A percentile compares a stretch with the other conserved stretches of the same genome.
phyloP scores from a whole-genome alignment of 2,113 vertebrate genomes.

The Leucopternis melanops region DNA sequence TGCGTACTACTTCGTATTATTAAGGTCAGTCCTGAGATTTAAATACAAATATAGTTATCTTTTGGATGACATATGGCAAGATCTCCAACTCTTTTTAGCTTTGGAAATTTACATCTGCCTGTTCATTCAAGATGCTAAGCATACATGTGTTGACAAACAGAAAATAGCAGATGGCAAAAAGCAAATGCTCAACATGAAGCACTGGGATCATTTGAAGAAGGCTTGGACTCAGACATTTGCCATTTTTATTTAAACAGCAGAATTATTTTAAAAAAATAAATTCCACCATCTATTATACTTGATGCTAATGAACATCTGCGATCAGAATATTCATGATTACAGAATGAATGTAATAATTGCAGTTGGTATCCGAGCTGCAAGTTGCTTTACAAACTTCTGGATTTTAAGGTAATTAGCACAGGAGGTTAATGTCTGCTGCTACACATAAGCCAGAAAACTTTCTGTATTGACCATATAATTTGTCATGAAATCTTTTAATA shows the following conservation, averaged over 20 bases:
- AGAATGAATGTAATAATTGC: background rate
- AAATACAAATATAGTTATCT: background rate
- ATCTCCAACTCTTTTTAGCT: background rate
- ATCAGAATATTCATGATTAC: background rate
- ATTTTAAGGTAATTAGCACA: background rate
- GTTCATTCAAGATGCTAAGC: background rate
- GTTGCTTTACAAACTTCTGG: background rate
- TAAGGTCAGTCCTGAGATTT: background rate
- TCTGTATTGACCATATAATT: too few species aligned
- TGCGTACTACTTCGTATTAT: background rate
- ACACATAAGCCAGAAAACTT: background rate
- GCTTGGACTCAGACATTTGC: background rate
- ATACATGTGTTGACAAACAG: constrained; percentile 18
- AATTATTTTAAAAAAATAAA: background rate
- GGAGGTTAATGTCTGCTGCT: background rate
- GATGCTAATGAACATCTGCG: background rate
- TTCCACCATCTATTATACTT: background rate
- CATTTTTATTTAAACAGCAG: background rate
- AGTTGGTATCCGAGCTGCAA: background rate
- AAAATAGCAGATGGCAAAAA: constrained; percentile 51
- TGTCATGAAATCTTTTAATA: background rate
- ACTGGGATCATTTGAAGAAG: background rate
- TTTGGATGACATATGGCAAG: constrained; percentile 39
- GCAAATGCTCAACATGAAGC: constrained; percentile 3
- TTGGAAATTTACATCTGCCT: constrained; percentile 20